A percentile compares a stretch with the other conserved stretches of the same genome.
Evolutionary conservation across 2,113 vertebrate species (phyloP).

Genomic region (Emydocephalus ijimae): DNA sequence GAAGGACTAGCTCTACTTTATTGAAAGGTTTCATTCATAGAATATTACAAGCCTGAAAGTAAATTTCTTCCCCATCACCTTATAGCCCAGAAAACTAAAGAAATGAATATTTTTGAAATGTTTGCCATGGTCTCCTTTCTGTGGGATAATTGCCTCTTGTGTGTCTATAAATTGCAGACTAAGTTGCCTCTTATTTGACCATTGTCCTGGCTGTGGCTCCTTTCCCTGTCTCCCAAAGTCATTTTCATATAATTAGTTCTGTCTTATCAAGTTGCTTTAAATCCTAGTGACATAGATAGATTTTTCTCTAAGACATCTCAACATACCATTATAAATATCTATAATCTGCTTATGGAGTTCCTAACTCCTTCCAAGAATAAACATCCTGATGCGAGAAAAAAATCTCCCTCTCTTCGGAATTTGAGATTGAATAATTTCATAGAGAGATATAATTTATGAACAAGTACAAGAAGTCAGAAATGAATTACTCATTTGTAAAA

Average conservation of each 20-base stretch:
- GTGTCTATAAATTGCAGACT: no score
- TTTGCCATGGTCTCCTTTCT: neutral
- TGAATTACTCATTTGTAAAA: neutral
- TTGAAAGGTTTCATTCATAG: neutral
- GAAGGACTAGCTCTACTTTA: neutral
- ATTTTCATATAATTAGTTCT: neutral
- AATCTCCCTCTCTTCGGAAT: neutral
- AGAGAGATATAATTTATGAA: neutral
- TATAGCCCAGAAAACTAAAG: neutral
- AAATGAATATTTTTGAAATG: neutral
- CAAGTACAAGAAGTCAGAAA: neutral
- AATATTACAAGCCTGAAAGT: neutral
- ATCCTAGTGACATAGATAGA: neutral
- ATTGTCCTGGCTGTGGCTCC: neutral
- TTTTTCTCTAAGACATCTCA: neutral
- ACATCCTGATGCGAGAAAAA: neutral
- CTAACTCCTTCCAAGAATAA: neutral
- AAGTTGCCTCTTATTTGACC: neutral
- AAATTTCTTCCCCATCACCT: neutral
- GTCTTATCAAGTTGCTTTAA: neutral
- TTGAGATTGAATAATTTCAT: neutral
- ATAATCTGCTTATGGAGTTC: neutral
- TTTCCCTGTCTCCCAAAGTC: neutral
- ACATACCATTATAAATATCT: neutral
- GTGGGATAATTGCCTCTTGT: neutral